Conservation (phyloP, 1,140 invertebrate species). For the Centruroides vittatus region DNA sequence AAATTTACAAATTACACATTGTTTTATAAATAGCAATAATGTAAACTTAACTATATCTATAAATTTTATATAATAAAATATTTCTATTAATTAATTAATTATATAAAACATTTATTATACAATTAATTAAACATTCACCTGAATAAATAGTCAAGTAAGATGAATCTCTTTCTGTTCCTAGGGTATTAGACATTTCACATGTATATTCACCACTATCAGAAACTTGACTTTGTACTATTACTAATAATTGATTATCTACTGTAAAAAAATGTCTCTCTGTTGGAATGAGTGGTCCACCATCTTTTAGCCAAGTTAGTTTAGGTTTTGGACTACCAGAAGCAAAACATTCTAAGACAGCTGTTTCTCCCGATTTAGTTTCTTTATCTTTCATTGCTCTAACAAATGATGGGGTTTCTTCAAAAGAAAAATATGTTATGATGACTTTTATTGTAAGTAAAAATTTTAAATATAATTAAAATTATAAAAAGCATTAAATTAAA, state of each 20-base stretch:
- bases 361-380: slow-evolving; percentile 56
- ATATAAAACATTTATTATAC: too few species aligned
- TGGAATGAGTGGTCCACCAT: slow-evolving; percentile 51
- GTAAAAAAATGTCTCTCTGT: slow-evolving; percentile 68
- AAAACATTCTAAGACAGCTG: slow-evolving; percentile 74
- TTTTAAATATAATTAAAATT: not conserved
- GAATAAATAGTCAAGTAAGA: slow-evolving; percentile 37
- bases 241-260: slow-evolving; percentile 66
- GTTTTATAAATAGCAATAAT: too few species aligned
- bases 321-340: slow-evolving; percentile 64
- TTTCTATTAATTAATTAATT: too few species aligned
- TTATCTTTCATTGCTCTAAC: slow-evolving; percentile 71
- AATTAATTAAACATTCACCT: slow-evolving; percentile 25
- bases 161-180: slow-evolving; percentile 35
- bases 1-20: too few species aligned
- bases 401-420: slow-evolving; percentile 64
- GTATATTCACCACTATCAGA: slow-evolving; percentile 72
- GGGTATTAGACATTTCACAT: slow-evolving; percentile 63
- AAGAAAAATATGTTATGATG: slow-evolving; percentile 2
- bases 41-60: too few species aligned
- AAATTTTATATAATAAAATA: too few species aligned
- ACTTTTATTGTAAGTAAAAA: not conserved
- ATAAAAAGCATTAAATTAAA: not conserved
- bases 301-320: slow-evolving; percentile 75
- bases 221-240: slow-evolving; percentile 61